Evolutionary conservation across 2,888 invertebrate genomes (phyloP).

Genomic region (Drosophila paranaensis): DNA sequence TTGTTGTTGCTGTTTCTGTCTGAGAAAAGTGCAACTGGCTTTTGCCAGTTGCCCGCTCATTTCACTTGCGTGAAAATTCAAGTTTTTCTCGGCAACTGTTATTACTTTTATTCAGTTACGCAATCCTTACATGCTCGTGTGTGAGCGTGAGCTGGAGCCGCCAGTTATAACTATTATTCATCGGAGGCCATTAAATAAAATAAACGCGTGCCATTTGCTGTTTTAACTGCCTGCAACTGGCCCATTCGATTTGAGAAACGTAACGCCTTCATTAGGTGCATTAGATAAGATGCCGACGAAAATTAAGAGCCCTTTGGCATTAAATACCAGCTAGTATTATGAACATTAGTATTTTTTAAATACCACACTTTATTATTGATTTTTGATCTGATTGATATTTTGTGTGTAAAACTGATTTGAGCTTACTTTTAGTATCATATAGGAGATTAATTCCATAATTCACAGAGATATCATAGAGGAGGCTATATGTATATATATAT

Average conservation of each 20-base stretch:
- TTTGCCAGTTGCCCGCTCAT: slow-evolving; percentile 41
- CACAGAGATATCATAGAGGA: too few species aligned
- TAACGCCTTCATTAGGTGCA: slow-evolving; percentile 7
- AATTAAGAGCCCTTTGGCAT: too few species aligned
- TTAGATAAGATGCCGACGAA: neutral
- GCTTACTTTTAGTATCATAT: too few species aligned
- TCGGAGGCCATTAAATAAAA: slow-evolving; percentile 9
- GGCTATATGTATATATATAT: too few species aligned
- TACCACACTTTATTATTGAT: neutral
- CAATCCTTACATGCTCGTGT: slow-evolving; percentile 31
- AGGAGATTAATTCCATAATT: too few species aligned
- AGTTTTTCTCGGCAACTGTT: slow-evolving; percentile 43
- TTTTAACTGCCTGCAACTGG: neutral
- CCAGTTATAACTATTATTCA: slow-evolving; percentile 38
- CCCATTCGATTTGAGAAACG: neutral
- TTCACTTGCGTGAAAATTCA: slow-evolving; percentile 75
- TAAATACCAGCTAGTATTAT: too few species aligned
- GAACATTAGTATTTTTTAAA: neutral
- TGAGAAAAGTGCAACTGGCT: slow-evolving; percentile 61
- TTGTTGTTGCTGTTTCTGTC: slow-evolving; percentile 13
- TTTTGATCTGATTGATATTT: neutral
- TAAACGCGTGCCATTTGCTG: slow-evolving; percentile 8
- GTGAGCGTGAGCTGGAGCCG: slow-evolving; percentile 28
- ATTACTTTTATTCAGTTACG: slow-evolving; percentile 53
- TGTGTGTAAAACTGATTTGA: too few species aligned